Evolutionary conservation across 2,113 vertebrate genomes (phyloP).

Genomic region (Micronycteris hirsuta): DNA sequence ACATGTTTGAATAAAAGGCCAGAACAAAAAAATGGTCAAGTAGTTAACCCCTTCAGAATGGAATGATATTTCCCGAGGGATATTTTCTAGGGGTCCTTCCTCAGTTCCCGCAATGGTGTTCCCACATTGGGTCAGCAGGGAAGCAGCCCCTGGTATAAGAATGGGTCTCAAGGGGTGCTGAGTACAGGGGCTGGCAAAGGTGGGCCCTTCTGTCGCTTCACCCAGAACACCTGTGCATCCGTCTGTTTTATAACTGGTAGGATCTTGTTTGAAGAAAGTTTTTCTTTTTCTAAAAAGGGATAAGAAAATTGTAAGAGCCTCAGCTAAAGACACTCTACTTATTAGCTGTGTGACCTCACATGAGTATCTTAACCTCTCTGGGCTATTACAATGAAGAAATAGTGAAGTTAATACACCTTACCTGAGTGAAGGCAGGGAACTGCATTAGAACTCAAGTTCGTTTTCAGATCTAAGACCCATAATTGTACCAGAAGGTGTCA

Average conservation of each 20-base stretch:
- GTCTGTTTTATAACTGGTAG: background rate
- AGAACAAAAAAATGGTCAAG: background rate
- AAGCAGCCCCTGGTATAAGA: background rate
- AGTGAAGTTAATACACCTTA: background rate
- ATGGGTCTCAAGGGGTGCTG: background rate
- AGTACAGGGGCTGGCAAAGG: background rate
- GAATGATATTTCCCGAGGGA: background rate
- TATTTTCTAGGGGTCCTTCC: background rate
- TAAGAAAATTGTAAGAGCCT: background rate
- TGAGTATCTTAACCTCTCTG: background rate
- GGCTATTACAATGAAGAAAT: background rate
- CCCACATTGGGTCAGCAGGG: background rate
- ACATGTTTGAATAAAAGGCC: background rate
- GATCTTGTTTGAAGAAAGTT: background rate
- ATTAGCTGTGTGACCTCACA: background rate
- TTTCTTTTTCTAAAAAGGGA: background rate
- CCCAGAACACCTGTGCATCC: background rate
- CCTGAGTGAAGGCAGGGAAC: too few species aligned
- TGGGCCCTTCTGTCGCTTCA: fast-evolving
- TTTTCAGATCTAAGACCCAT: too few species aligned
- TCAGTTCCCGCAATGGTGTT: fast-evolving
- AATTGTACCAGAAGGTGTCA: too few species aligned
- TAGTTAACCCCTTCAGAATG: background rate
- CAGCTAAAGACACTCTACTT: background rate
- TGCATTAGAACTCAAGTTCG: background rate